A percentile compares a stretch with the other conserved stretches of the same genome.
phyloP scores from a whole-genome alignment of 2,797 vertebrate species.

The Kryptopterus vitreolus region DNA sequence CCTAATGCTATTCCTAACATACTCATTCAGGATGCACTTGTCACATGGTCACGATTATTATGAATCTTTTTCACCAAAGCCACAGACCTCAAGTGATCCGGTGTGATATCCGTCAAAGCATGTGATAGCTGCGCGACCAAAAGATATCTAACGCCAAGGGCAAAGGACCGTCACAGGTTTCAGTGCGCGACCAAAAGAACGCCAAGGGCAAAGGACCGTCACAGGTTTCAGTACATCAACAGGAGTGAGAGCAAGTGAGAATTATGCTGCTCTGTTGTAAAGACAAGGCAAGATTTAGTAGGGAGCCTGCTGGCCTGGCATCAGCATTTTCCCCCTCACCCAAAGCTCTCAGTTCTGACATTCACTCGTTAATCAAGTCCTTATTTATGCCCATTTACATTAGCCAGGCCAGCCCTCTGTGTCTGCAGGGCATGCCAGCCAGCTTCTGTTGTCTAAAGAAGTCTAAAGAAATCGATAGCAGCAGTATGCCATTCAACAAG shows the following conservation, averaged over 20 bases:
- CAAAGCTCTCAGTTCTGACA: constrained; percentile 65
- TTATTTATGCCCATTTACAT: constrained; percentile 59
- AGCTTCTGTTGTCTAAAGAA: constrained; percentile 57
- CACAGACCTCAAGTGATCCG: neutral
- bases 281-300: constrained; percentile 42
- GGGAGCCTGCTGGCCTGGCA: constrained; percentile 58
- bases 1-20: constrained; percentile 5
- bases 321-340: constrained; percentile 67
- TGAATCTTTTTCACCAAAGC: constrained; percentile 16
- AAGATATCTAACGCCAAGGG: neutral
- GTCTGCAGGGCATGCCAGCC: constrained; percentile 45
- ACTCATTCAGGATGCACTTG: constrained; percentile 4
- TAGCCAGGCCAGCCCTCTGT: constrained; percentile 59
- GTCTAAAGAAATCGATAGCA: constrained; percentile 35
- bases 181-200: neutral
- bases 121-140: neutral
- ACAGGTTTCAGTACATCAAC: constrained; percentile 11
- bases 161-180: neutral
- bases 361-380: constrained; percentile 70
- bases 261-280: constrained; percentile 42
- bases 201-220: neutral
- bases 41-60: neutral
- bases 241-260: neutral
- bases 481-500: constrained; percentile 45
- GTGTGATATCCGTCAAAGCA: constrained; percentile 26